A percentile compares a stretch with the other conserved stretches of the same genome.
Conservation (phyloP, 2,888 invertebrate genomes). For the Cepaea hortensis region DNA sequence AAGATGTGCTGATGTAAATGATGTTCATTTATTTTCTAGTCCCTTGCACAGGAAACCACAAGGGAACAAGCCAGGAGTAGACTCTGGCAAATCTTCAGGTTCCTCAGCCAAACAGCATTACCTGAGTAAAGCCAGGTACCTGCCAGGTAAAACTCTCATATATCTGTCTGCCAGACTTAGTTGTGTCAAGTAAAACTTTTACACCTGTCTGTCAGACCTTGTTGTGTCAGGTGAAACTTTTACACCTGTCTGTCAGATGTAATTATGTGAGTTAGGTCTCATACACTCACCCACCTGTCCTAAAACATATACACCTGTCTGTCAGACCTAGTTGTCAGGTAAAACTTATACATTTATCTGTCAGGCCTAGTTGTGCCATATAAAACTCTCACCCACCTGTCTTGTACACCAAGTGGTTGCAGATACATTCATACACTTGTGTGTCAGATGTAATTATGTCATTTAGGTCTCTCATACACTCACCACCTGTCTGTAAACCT, state of each 20-base stretch:
- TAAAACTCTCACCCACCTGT: too few relatives aligned
- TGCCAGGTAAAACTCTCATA: slow-evolving; percentile 80
- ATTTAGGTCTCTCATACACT: too few relatives aligned
- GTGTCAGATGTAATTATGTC: too few relatives aligned
- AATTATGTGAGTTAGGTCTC: too few relatives aligned
- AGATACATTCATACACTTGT: too few relatives aligned
- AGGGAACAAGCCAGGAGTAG: slow-evolving; percentile 57
- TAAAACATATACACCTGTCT: neutral
- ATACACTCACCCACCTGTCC: too few relatives aligned
- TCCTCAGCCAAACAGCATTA: slow-evolving; percentile 85
- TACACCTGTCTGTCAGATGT: neutral
- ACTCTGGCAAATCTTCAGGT: slow-evolving; percentile 71
- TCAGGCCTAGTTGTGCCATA: too few relatives aligned
- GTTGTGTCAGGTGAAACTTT: slow-evolving; percentile 81
- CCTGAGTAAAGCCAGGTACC: slow-evolving; percentile 86
- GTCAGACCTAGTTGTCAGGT: neutral
- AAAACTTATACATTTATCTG: too few relatives aligned
- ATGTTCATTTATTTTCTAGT: slow-evolving; percentile 55
- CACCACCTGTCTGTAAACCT: too few relatives aligned
- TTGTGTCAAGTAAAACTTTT: neutral
- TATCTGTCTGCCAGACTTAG: neutral
- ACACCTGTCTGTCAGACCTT: too few relatives aligned
- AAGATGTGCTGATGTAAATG: neutral
- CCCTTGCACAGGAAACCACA: slow-evolving; percentile 56
- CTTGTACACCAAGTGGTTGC: too few relatives aligned